Base-by-base conservation (phyloP, 2,888 invertebrate genomes). In the Chloroclysta siterata region DNA sequence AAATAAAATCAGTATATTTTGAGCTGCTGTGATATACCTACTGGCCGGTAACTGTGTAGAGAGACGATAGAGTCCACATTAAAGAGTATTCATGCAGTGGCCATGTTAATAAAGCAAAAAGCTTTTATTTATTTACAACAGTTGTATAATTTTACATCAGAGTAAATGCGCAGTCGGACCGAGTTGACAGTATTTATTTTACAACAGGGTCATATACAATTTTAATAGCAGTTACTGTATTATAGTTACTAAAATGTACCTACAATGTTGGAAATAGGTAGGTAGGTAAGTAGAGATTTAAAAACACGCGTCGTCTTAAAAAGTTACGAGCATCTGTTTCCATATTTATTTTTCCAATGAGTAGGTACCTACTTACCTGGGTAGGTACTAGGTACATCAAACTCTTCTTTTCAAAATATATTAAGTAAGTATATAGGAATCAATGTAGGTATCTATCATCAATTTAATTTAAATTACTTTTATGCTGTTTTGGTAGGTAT, bases 131-230 rank as follows among this genome's bases (percentile, higher is more conserved):
- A 57, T 56, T 50, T 48, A 39, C 39, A 48, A 44, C 41, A 41
- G 56, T 48, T 57, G 41, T 57, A 57, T 47, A 47, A 47, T 51
- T 51, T 51, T 51, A 3, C 46, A 22, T 22, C 53, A 53, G 39
- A 42, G 41, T 28, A 50, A 48, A 13, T 36, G 33, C 51, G 36
- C 51, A 36, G 51, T 36, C 36, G 36, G 51, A 51, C n/a, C 10
- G 36, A 17, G 14, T 51, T 50, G 50, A 14, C 50, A 50, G 50
- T 50, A 50, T 50, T 33, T 51, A 36, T 36, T 51, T 51, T 51
- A 36, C 5, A 51, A 10, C 33, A 33, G 15, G 36, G 8, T 11
- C 6, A 17, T 3, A 11, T 22, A 22, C 22, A 2, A 22, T 11
- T 46, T 46, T 46, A 17, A 17, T 8, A 11, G 15, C 15, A 15